Evolutionary conservation across 1,140 invertebrate genomes (phyloP), one percentile per base, ranked within the genome.

Genomic region (Formica exsecta): DNA sequence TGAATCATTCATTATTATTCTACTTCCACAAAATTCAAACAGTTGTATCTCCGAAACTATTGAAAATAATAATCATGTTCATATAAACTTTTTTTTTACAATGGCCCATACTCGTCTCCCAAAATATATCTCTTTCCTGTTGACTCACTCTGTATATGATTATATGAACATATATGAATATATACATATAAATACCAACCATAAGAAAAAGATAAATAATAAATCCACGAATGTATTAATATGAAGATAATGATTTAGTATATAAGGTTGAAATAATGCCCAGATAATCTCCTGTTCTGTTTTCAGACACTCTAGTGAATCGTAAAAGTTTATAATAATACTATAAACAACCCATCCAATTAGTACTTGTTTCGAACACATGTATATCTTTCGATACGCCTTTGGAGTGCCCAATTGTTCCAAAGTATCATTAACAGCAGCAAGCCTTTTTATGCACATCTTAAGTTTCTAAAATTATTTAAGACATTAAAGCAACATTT

Each of bases 361-460:
- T 59, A 38, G 0, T 13, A 74, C 5, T 75, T 7, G 19, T 75
- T 57, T 74, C 9, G 19, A 59, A 19, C 2, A 22, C 0, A 22
- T 64, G 2, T 29, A 13, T 4, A 64, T n/a, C 29, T 77, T 64
- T 44, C 4, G 13, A 25, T 77, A 77, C 0, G 22, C 19, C 19
- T 41, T 44, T 29, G 54, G 59, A 38, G 38, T 19, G 2, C 76
- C 62, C 0, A 80, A 19, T 9, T 54, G 5, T 68, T 80, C 62
- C 7, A 80, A 66, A 8, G 76, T 80, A 13, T 80, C 44, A 9
- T 80, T 62, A 4, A 80, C 44, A 16, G 11, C 9, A 36, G 29
- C n/a, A 38, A 80, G 44, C 5, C 54, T 80, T n/a, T 68, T 66
- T 3, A 80, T 16, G 22, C 64, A 68, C 4, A 22, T 41, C 6